Evolutionary conservation across 2,797 vertebrate species (phyloP).

Genomic region (Typhlichthys eigenmanni): DNA sequence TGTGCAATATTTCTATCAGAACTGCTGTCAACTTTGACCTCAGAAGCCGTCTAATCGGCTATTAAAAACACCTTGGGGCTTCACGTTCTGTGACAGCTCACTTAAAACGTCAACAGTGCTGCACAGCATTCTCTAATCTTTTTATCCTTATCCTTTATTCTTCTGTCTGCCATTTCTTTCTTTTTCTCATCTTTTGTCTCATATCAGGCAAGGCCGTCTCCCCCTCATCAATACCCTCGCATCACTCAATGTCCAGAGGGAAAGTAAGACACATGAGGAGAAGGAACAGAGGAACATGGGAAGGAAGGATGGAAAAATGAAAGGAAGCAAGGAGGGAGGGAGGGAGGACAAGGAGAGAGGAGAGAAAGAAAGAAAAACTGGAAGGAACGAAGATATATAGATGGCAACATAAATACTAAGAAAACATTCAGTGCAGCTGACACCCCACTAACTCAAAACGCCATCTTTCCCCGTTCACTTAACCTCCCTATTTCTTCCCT

Average conservation of each 20-base stretch:
- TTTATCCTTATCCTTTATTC: slow-evolving; percentile 42
- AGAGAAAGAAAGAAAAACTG: neutral
- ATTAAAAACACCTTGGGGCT: too few relatives aligned
- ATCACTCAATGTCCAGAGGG: slow-evolving; percentile 52
- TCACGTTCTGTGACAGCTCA: too few relatives aligned
- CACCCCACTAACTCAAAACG: slow-evolving; percentile 45
- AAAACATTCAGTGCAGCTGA: slow-evolving; percentile 40
- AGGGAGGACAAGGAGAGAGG: neutral
- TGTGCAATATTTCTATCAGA: too few relatives aligned
- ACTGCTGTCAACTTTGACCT: too few relatives aligned
- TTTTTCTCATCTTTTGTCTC: slow-evolving; percentile 48
- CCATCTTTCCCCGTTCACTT: slow-evolving; percentile 9
- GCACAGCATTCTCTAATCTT: slow-evolving; percentile 46
- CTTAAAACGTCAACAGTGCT: too few relatives aligned
- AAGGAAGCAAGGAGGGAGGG: slow-evolving; percentile 7
- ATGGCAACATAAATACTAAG: neutral
- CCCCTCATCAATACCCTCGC: slow-evolving; percentile 63
- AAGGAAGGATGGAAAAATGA: slow-evolving; percentile 2
- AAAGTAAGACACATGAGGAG: slow-evolving; percentile 1
- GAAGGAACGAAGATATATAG: neutral
- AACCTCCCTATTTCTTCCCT: too few relatives aligned
- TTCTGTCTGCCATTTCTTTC: slow-evolving; percentile 17
- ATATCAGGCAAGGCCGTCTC: slow-evolving; percentile 65
- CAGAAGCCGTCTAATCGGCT: too few relatives aligned
- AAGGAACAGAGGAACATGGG: neutral